phyloP scores from a whole-genome alignment of 37 sponge, comb jelly and placozoan species.

The Petrosia ficiformis region DNA sequence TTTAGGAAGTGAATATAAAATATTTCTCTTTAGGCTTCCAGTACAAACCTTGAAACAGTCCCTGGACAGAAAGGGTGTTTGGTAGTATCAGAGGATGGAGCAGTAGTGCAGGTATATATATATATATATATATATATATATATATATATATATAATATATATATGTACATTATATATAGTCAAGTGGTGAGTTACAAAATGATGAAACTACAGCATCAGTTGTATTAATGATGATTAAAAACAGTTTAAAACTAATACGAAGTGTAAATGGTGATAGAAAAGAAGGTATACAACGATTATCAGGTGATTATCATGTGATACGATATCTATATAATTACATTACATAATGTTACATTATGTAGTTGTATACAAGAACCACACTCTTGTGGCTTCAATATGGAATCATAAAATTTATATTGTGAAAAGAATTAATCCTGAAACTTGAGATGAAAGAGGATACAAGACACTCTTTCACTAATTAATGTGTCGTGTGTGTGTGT shows the following conservation, averaged over 20 bases:
- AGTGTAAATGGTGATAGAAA: slow-evolving; percentile 50
- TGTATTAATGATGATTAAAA: slow-evolving; percentile 57
- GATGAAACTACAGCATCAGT: slow-evolving; percentile 65
- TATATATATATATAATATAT: background rate
- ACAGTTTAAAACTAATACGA: slow-evolving; percentile 47
- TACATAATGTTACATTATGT: background rate
- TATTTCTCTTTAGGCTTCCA: no score
- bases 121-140: background rate
- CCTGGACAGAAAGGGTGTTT: slow-evolving; percentile 75
- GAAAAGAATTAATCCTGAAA: slow-evolving; percentile 63
- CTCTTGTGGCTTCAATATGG: slow-evolving; percentile 71
- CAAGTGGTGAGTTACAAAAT: slow-evolving; percentile 70
- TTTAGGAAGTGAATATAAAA: no score
- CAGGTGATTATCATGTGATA: slow-evolving; percentile 25
- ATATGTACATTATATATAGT: slow-evolving; percentile 21
- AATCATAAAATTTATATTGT: slow-evolving; percentile 67
- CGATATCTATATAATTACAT: background rate
- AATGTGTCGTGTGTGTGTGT: no score
- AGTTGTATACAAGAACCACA: slow-evolving; percentile 54
- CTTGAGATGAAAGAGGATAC: background rate
- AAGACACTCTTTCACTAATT: no score
- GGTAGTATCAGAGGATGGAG: slow-evolving; percentile 56
- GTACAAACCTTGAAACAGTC: slow-evolving; percentile 55
- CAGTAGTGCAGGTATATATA: slow-evolving; percentile 47
- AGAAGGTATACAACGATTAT: slow-evolving; percentile 55